Conservation (phyloP, 1,140 invertebrate species). For the Drepana arcuata region DNA sequence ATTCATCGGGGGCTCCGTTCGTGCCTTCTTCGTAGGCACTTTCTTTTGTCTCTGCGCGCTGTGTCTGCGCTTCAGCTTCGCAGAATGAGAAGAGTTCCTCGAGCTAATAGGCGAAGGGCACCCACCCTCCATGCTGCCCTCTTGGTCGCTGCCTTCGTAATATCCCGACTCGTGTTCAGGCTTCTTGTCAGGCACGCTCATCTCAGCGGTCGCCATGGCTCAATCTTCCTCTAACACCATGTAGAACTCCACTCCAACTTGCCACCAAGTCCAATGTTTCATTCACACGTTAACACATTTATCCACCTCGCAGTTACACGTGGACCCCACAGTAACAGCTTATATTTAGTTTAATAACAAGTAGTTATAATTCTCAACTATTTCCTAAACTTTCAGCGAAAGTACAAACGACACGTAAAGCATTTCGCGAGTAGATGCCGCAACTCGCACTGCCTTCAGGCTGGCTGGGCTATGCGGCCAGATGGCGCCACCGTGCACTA, state of each 20-base stretch:
- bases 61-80: slow-evolving; percentile 48
- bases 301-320: no score
- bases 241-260: slow-evolving; percentile 35
- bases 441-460: slow-evolving; percentile 39
- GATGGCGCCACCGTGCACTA: slow-evolving; percentile 43
- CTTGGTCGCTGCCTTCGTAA: slow-evolving; percentile 67
- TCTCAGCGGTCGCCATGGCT: slow-evolving; percentile 63
- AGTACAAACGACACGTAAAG: slow-evolving; percentile 59
- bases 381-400: slow-evolving; percentile 45
- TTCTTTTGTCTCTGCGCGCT: slow-evolving; percentile 55
- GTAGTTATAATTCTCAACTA: slow-evolving; percentile 25
- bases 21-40: slow-evolving; percentile 37
- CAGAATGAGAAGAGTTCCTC: slow-evolving; percentile 54
- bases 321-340: no score
- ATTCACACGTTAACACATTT: no score
- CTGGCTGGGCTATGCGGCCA: slow-evolving; percentile 26
- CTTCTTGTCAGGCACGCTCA: slow-evolving; percentile 64
- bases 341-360: no score
- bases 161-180: slow-evolving; percentile 68
- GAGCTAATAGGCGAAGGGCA: slow-evolving; percentile 62
- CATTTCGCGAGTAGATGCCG: slow-evolving; percentile 41
- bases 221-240: slow-evolving; percentile 47
- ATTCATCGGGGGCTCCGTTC: slow-evolving; percentile 41
- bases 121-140: slow-evolving; percentile 63
- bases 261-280: no score